These are phyloP conservation scores for Alethe castanea DNA, from an alignment of 2,113 vertebrate genomes.

Conservation along the genomic window DNA sequence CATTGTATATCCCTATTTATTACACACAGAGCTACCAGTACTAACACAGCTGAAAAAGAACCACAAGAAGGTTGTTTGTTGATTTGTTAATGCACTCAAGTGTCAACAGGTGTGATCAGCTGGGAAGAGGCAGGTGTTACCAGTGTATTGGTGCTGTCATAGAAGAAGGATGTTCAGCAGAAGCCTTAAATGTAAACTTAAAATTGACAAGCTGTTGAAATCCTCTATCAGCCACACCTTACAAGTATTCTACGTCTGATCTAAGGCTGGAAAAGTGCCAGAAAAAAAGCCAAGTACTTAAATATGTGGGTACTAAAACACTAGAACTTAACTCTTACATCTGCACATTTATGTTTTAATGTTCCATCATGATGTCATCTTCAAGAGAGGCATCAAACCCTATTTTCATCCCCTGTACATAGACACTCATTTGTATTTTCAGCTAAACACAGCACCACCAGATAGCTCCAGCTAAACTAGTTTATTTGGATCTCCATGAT, in stretches of 20 bases:
- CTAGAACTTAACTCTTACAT: conserved; percentile 37
- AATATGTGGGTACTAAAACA: conserved; percentile 29
- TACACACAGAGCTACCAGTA: neutral
- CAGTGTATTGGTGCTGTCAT: neutral
- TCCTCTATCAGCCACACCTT: conserved; percentile 27
- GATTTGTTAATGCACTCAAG: neutral
- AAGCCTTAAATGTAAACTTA: conserved; percentile 23
- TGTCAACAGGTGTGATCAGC: conserved; percentile 38
- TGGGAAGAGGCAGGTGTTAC: conserved; percentile 12
- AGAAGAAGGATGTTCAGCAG: neutral
- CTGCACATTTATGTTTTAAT: neutral
- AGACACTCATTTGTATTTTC: neutral
- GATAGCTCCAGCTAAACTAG: neutral
- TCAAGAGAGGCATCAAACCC: neutral
- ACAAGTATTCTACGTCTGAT: conserved; percentile 37
- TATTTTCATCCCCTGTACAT: neutral
- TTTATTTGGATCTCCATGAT: neutral
- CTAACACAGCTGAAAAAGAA: neutral
- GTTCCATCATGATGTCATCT: conserved; percentile 21
- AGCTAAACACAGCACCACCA: neutral
- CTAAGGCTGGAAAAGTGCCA: conserved; percentile 29
- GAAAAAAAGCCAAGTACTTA: neutral
- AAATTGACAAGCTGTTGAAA: conserved; percentile 53
- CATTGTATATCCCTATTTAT: neutral
- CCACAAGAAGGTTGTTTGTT: neutral